Evolutionary conservation across 1,140 invertebrate species (phyloP).

Genomic region (Zaprionus vittiger): DNA sequence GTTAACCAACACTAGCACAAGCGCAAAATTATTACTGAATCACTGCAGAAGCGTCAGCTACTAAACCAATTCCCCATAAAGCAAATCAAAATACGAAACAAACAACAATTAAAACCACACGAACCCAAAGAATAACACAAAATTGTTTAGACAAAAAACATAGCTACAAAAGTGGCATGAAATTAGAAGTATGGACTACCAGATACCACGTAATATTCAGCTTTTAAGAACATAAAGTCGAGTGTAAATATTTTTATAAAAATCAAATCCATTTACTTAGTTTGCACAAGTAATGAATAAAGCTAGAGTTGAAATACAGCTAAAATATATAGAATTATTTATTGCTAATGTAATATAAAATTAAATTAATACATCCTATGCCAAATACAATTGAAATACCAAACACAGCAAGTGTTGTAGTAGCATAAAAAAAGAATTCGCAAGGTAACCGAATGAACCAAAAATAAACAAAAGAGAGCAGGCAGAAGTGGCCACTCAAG

Average conservation of each 20-base stretch:
- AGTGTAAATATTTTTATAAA: too few species aligned
- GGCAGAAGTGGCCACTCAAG: conserved; percentile 40
- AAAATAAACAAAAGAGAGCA: conserved; percentile 63
- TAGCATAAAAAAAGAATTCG: conserved; percentile 40
- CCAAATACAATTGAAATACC: not conserved
- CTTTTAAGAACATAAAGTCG: too few species aligned
- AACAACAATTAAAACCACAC: conserved; percentile 42
- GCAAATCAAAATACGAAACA: conserved; percentile 20
- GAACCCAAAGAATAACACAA: conserved; percentile 49
- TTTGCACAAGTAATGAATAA: too few species aligned
- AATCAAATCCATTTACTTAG: too few species aligned
- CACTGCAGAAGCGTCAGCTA: not conserved
- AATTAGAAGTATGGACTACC: not conserved
- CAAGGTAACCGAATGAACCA: conserved; percentile 40
- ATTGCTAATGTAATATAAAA: not conserved
- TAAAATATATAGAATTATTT: too few species aligned
- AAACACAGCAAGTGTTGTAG: conserved; percentile 30
- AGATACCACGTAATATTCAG: conserved; percentile 12
- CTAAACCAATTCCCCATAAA: conserved; percentile 19
- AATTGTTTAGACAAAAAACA: conserved; percentile 26
- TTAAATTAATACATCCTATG: not conserved
- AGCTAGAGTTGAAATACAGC: too few species aligned
- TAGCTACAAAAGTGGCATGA: not conserved
- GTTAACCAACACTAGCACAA: too few species aligned
- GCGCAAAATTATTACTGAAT: not conserved